phyloP scores from a whole-genome alignment of 1,140 invertebrate species.

The Gonatopus flavifemur region DNA sequence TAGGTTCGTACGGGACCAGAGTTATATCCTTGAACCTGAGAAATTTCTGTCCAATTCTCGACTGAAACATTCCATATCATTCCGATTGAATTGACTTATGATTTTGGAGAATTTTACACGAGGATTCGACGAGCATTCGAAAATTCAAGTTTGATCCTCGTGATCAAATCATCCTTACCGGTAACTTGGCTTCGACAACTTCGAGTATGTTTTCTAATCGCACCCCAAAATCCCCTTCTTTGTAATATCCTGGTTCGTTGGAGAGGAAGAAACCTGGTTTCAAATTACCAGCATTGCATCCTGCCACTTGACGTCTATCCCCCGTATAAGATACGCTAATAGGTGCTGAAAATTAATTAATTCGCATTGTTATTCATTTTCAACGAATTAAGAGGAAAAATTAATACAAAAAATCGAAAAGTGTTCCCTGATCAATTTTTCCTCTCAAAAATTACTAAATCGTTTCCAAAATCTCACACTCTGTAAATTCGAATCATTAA shows the following conservation, averaged over 20 bases:
- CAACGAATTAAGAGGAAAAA: too few relatives aligned
- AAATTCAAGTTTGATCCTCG: too few relatives aligned
- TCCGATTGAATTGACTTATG: too few relatives aligned
- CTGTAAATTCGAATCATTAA: too few relatives aligned
- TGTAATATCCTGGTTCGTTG: constrained; percentile 80
- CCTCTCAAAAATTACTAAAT: too few relatives aligned
- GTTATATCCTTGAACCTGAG: constrained; percentile 82
- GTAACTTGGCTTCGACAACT: constrained; percentile 65
- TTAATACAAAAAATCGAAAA: too few relatives aligned
- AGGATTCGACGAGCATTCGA: too few relatives aligned
- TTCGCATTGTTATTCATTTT: too few relatives aligned
- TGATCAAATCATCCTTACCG: too few relatives aligned
- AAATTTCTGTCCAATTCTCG: constrained; percentile 58
- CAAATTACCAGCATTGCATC: constrained; percentile 49
- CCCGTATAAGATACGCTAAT: constrained; percentile 65
- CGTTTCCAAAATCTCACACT: too few relatives aligned
- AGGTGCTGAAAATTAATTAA: constrained; percentile 70
- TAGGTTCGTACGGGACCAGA: constrained; percentile 89
- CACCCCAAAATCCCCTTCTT: constrained; percentile 85
- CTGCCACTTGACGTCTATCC: constrained; percentile 16
- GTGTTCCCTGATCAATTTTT: too few relatives aligned
- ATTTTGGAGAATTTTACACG: too few relatives aligned
- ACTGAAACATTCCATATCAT: constrained; percentile 35
- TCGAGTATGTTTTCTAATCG: constrained; percentile 91
- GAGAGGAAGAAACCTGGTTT: constrained; percentile 85